These are phyloP conservation scores for Arremon brunneinucha DNA, from an alignment of 2,797 vertebrate species.

Conservation along the genomic window DNA sequence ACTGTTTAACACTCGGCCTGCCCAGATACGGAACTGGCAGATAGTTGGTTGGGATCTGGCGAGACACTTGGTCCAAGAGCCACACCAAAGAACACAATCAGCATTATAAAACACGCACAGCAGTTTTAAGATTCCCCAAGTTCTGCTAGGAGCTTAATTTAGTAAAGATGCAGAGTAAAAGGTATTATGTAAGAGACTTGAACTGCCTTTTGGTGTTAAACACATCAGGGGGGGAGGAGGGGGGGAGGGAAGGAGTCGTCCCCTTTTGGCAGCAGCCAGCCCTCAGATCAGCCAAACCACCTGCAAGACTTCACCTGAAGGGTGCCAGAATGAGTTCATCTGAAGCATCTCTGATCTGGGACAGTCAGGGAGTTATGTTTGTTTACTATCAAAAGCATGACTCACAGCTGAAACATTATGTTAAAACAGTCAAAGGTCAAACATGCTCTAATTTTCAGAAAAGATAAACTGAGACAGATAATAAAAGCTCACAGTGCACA, in stretches of 20 bases:
- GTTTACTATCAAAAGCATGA: constrained; percentile 9
- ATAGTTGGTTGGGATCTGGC: background rate
- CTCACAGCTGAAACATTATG: background rate
- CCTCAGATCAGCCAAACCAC: background rate
- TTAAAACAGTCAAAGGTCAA: constrained; percentile 2
- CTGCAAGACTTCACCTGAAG: background rate
- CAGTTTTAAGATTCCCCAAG: background rate
- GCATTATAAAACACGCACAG: background rate
- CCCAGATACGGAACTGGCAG: background rate
- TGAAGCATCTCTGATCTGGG: background rate
- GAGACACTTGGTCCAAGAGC: background rate
- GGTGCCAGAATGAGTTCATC: constrained; percentile 1
- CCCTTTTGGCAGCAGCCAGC: background rate
- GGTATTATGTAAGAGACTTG: background rate
- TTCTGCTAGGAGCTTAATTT: background rate
- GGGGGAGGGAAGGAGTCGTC: background rate
- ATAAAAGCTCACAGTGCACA: background rate
- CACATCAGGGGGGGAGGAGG: background rate
- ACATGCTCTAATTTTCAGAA: background rate
- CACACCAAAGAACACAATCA: background rate
- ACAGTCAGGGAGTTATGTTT: background rate
- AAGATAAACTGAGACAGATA: background rate
- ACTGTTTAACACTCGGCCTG: background rate
- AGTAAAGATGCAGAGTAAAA: background rate
- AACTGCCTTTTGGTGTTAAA: background rate